Evolutionary conservation across 2,797 vertebrate genomes (phyloP), one percentile per base, ranked within the genome.

Genomic region (Labeo calbasu): DNA sequence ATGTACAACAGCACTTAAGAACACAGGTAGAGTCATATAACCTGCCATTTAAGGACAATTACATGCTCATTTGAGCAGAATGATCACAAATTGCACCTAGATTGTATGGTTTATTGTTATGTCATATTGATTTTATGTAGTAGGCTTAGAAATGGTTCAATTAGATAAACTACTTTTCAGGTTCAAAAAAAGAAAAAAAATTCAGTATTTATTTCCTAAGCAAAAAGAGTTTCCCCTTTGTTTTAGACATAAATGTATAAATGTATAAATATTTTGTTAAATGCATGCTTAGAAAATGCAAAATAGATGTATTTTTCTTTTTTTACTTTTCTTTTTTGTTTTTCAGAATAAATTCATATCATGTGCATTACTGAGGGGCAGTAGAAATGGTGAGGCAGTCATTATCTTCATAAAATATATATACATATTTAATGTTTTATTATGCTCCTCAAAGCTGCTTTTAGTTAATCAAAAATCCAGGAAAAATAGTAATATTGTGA

Each of bases 61-160:
- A 21, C 46, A 53, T 36, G 63, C 77, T 79, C 17, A 32, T 13
- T 40, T 36, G 77, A 68, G 61, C 77, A 50, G 46, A 79, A 79
- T n/a, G 48, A 53, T 40, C 6, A 53, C 12, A 53, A 48, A 63
- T 53, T 53, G 13, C 19, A 51, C 63, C 40, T 28, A 51, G 19
- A 53, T 21, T 51, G 23, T 9, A 5, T 79, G 19, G 11, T 66
- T 66, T 28, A 73, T 73, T 23, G 32, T 36, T 32, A 12, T 0
- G 6, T n/a, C 21, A 6, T 25, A 19, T 43, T 2, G 0, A 0
- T 71, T 55, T 71, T 14, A 72, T 72, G 2, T 15, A 2, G 14
- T 61, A 2, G 9, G 48, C 14, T 25, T 23, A 40, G 19, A 53
- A 55, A 68, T 11, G 11, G 11, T 66, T 32, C 66, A 10, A 48